Percentiles rank a stretch among this genome's conserved stretches.
Conservation (phyloP, 2,113 vertebrate genomes). For the Sardina pilchardus region DNA sequence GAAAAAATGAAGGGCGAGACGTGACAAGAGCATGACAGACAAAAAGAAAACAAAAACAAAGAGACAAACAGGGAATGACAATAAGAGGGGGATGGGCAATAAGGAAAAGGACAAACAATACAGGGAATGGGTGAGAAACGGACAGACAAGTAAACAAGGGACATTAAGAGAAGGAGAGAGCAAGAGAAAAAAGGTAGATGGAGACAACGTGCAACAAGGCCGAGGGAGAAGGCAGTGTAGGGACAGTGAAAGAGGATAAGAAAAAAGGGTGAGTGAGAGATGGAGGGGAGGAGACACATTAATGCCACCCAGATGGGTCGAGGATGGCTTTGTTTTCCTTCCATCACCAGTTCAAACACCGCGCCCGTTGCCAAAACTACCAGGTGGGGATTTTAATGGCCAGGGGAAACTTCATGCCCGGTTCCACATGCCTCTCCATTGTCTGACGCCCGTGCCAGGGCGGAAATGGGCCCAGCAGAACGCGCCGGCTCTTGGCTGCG, state of each 20-base stretch:
- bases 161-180: no score
- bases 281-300: background rate
- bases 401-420: background rate
- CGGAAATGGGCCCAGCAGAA: background rate
- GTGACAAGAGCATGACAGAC: no score
- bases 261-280: background rate
- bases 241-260: no score
- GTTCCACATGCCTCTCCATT: background rate
- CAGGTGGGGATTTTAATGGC: constrained; percentile 1
- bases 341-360: background rate
- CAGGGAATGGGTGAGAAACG: no score
- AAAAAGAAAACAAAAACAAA: no score
- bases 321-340: background rate
- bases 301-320: background rate
- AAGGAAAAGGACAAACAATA: no score
- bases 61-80: no score
- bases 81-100: no score
- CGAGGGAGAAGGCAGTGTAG: background rate
- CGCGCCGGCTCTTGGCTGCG: background rate
- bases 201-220: no score
- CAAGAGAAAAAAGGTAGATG: no score
- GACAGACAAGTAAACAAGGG: no score
- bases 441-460: background rate
- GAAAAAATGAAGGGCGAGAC: background rate
- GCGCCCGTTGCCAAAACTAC: background rate